These are phyloP conservation scores for Bos indicus DNA, from an alignment of 2,113 vertebrate species.

Conservation along the genomic window DNA sequence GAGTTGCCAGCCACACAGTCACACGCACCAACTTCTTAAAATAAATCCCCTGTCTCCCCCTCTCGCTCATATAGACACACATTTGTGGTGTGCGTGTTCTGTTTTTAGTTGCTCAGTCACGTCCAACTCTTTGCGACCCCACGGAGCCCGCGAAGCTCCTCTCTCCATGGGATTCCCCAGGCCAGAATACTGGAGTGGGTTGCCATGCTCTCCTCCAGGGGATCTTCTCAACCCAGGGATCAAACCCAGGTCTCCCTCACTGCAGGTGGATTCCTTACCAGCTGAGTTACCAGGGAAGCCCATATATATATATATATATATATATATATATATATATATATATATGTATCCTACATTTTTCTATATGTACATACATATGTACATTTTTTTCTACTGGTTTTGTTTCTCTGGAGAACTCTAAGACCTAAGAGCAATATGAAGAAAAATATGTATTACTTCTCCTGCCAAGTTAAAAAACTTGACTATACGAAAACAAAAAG, in stretches of 20 bases:
- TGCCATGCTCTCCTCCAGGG: neutral
- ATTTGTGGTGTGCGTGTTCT: accelerated
- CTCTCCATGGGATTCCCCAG: neutral
- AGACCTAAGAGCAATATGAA: neutral
- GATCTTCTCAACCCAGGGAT: neutral
- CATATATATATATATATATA: neutral
- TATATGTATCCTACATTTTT: neutral
- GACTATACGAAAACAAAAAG: neutral
- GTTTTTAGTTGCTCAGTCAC: neutral
- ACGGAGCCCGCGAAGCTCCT: neutral
- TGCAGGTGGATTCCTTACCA: neutral
- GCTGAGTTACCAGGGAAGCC: neutral
- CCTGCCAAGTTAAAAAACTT: neutral
- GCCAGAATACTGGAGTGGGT: neutral
- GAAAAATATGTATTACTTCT: neutral
- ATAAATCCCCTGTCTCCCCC: neutral
- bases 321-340: neutral
- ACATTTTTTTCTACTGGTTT: neutral
- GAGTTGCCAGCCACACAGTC: neutral
- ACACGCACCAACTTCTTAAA: neutral
- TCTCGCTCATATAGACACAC: neutral
- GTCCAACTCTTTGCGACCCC: neutral
- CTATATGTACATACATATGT: neutral
- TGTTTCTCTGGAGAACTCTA: neutral
- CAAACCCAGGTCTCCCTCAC: neutral